Evolutionary conservation across 2,797 vertebrate species (phyloP), one percentile per base, ranked within the genome.

Genomic region (Danio choprae): DNA sequence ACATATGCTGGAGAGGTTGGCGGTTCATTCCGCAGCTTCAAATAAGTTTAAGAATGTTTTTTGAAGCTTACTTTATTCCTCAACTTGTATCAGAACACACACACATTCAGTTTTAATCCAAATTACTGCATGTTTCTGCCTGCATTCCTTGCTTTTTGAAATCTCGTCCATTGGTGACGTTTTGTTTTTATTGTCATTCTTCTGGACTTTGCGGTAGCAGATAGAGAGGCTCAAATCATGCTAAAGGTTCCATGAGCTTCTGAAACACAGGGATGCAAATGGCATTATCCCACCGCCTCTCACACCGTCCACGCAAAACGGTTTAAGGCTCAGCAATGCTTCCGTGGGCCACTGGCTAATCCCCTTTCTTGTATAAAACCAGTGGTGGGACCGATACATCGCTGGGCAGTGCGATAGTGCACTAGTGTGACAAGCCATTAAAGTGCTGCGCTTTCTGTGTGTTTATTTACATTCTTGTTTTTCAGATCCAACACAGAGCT

Each of bases 371-470:
- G 78, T 86, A 82, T 86, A 87, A 89, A 89, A 88, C 87, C 88
- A 85, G 87, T 91, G 89, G 89, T 87, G 74, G 87, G 88, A 90
- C 88, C 40, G 63, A 82, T 84, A 88, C 87, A 87, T 88, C 87
- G 89, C 93, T 94, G 93, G 91, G 85, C 89, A 13, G 88, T 79
- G 87, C 90, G 93, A 95, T 94, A 94, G 86, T 88, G 86, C 89
- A 87, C 36, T 50, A 65, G 76, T 79, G 81, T 87, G 84, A 87
- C 82, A 73, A 91, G 89, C 84, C 81, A 79, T 84, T 81, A 81
- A 58, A 86, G 80, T 22, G 88, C 85, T 87, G 16, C 79, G 59
- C 77, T 77, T 74, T 87, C 83, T 88, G 77, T 85, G 81, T 84
- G 79, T 85, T 83, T 87, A 83, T 82, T 88, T 86, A 88, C 76